A percentile compares a stretch with the other conserved stretches of the same genome.
phyloP scores from a whole-genome alignment of 2,888 invertebrate genomes.

The Pemphredon lugubris region DNA sequence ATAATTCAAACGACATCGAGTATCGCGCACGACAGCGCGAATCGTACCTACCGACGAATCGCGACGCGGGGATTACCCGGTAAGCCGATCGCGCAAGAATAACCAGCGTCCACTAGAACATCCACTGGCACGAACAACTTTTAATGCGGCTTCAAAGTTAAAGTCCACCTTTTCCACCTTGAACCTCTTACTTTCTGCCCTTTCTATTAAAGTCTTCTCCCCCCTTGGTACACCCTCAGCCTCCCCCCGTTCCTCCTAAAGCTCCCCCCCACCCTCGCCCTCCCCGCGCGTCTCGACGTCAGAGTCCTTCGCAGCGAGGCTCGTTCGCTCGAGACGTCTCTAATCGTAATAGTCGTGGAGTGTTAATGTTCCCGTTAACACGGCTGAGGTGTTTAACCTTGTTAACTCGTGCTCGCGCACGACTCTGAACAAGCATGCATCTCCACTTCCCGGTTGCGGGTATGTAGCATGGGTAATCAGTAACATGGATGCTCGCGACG shows the following conservation, averaged over 20 bases:
- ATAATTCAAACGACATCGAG: too few relatives aligned
- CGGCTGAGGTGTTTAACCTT: constrained; percentile 81
- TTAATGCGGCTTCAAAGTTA: constrained; percentile 72
- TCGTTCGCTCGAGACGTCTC: constrained; percentile 76
- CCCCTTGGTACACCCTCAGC: constrained; percentile 31
- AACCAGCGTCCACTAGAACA: constrained; percentile 30
- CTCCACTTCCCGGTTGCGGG: constrained; percentile 46
- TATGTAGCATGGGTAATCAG: constrained; percentile 32
- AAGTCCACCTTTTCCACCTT: constrained; percentile 69
- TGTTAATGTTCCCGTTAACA: constrained; percentile 81
- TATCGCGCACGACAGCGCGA: too few relatives aligned
- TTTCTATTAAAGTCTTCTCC: constrained; percentile 37
- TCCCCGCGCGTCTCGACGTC: constrained; percentile 58
- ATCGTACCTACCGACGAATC: too few relatives aligned
- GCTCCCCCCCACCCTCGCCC: constrained; percentile 49
- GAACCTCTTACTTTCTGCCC: constrained; percentile 71
- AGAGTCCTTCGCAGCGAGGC: constrained; percentile 54
- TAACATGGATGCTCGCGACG: constrained; percentile 17
- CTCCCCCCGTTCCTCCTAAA: constrained; percentile 4
- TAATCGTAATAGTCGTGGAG: constrained; percentile 80
- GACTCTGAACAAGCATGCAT: constrained; percentile 56
- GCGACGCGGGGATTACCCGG: constrained; percentile 12
- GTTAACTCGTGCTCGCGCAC: constrained; percentile 75
- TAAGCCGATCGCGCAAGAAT: constrained; percentile 28
- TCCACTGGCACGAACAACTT: constrained; percentile 63